phyloP scores from a whole-genome alignment of 1,140 invertebrate species.

The Cecropterus lyciades region DNA sequence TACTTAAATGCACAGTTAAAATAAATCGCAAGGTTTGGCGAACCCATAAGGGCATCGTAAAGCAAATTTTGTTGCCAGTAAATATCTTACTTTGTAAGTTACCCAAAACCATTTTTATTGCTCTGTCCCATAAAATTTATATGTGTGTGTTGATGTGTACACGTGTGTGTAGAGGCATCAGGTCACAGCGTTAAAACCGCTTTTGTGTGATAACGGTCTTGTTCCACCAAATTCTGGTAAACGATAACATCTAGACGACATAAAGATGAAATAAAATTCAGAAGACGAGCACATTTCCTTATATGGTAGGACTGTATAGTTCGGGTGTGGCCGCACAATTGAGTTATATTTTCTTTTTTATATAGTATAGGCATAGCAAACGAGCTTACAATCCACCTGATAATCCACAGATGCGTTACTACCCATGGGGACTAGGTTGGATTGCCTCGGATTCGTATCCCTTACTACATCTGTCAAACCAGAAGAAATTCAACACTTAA shows the following conservation, averaged over 20 bases:
- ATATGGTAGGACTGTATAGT: too few relatives aligned
- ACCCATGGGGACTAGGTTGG: too few relatives aligned
- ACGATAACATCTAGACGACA: not conserved
- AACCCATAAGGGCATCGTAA: slow-evolving; percentile 27
- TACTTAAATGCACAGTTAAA: slow-evolving; percentile 5
- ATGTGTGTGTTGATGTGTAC: slow-evolving; percentile 7
- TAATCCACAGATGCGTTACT: too few relatives aligned
- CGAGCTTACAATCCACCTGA: too few relatives aligned
- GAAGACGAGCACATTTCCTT: too few relatives aligned
- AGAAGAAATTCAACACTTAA: too few relatives aligned
- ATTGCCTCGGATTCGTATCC: too few relatives aligned
- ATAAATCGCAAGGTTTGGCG: slow-evolving; percentile 23
- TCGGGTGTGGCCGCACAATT: too few relatives aligned
- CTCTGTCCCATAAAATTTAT: slow-evolving; percentile 20
- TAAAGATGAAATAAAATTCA: not conserved
- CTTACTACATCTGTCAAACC: too few relatives aligned
- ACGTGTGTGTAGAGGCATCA: slow-evolving; percentile 4
- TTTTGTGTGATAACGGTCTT: slow-evolving; percentile 9
- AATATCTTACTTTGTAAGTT: slow-evolving; percentile 38
- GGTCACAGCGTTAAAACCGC: slow-evolving; percentile 8
- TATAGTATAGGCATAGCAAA: too few relatives aligned
- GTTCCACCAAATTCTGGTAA: not conserved
- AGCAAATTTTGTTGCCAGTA: slow-evolving; percentile 38
- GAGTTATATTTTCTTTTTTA: too few relatives aligned
- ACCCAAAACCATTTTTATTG: slow-evolving; percentile 32